Percentiles rank a stretch among this genome's conserved stretches.
Conservation (phyloP, 2,888 invertebrate species). For the Eilema caniola region DNA sequence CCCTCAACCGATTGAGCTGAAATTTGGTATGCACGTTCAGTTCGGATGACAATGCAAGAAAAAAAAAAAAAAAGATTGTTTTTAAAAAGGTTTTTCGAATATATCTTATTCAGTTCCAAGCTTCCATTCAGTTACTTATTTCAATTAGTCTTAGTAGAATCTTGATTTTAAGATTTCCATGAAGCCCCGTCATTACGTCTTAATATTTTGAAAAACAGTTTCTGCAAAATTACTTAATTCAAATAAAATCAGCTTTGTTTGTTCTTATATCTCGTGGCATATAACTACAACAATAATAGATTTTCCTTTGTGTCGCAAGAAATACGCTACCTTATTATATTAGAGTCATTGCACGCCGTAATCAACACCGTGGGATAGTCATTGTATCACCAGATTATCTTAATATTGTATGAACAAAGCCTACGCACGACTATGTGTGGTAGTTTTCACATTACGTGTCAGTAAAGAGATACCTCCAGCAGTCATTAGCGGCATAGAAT, state of each 20-base stretch:
- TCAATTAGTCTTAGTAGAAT: too few species aligned
- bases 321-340: not conserved
- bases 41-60: too few species aligned
- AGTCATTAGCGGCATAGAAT: not conserved
- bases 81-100: too few species aligned
- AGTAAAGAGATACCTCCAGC: not conserved
- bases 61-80: too few species aligned
- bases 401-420: conserved; percentile 8
- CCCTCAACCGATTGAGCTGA: too few species aligned
- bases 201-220: too few species aligned
- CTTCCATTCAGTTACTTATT: too few species aligned
- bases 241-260: not conserved
- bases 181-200: too few species aligned
- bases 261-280: not conserved
- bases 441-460: not conserved
- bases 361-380: conserved; percentile 19
- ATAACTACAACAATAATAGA: not conserved
- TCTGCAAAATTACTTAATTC: not conserved
- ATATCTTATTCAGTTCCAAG: too few species aligned
- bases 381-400: not conserved
- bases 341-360: conserved; percentile 5
- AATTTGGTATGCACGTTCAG: too few species aligned
- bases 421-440: not conserved
- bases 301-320: conserved; percentile 8
- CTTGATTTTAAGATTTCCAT: too few species aligned